Percentiles rank a stretch among this genome's conserved stretches.
phyloP scores from a whole-genome alignment of 2,888 invertebrate species.

The Hypomecis atomaria region DNA sequence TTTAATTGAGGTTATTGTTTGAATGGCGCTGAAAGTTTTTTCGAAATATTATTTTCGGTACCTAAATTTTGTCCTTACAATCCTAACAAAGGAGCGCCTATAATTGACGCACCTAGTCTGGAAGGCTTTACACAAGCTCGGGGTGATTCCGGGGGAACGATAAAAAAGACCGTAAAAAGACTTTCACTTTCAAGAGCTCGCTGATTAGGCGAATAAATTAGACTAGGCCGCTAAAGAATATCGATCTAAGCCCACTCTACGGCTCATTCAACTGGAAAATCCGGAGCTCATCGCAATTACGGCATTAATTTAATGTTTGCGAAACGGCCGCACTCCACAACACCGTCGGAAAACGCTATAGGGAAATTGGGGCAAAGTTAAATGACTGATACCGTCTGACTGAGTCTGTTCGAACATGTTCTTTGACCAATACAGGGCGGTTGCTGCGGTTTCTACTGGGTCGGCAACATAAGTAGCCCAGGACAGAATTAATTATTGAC shows the following conservation, averaged over 20 bases:
- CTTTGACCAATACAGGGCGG: constrained; percentile 64
- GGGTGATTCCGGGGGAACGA: neutral
- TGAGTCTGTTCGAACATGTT: constrained; percentile 62
- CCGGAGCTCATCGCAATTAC: constrained; percentile 43
- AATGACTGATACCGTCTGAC: constrained; percentile 58
- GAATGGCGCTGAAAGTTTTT: constrained; percentile 14
- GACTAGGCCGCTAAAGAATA: constrained; percentile 43
- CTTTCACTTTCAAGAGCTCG: neutral
- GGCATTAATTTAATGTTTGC: constrained; percentile 57
- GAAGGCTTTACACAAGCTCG: neutral
- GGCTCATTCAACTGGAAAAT: constrained; percentile 45
- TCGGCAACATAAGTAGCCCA: constrained; percentile 74
- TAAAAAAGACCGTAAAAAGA: constrained; percentile 8
- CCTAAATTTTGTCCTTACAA: constrained; percentile 3
- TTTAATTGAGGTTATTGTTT: constrained; percentile 10
- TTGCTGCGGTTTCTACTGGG: constrained; percentile 69
- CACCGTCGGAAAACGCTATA: constrained; percentile 50
- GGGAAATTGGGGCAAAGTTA: constrained; percentile 71
- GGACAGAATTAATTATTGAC: constrained; percentile 78
- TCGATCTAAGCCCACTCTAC: constrained; percentile 38
- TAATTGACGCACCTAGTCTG: constrained; percentile 5
- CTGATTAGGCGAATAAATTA: constrained; percentile 11
- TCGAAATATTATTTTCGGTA: constrained; percentile 9
- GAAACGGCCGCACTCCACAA: constrained; percentile 48
- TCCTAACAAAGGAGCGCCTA: constrained; percentile 10